Conservation (phyloP, 1,140 invertebrate genomes). For the Augochlora pura region DNA sequence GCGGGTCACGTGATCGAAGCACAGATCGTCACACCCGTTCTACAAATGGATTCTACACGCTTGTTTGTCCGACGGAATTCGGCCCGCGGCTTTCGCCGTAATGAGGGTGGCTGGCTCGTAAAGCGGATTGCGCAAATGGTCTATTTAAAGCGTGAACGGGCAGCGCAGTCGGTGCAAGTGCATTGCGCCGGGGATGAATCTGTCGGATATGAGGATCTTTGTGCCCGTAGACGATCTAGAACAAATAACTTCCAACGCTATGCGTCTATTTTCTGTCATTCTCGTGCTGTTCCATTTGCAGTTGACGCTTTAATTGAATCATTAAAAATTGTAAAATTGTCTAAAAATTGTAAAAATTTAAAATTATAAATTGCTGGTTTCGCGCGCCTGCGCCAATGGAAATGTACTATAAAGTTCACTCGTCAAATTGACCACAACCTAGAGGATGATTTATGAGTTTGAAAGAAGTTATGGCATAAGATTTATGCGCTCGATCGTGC, state of each 20-base stretch:
- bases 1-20: not conserved
- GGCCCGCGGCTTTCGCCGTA: not conserved
- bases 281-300: too few relatives aligned
- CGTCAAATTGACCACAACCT: too few relatives aligned
- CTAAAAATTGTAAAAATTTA: too few relatives aligned
- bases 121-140: constrained; percentile 3
- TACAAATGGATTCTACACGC: constrained; percentile 20
- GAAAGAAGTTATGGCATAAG: too few relatives aligned
- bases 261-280: not conserved
- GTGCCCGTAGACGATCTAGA: not conserved
- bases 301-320: too few relatives aligned
- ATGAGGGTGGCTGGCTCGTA: not conserved
- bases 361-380: too few relatives aligned
- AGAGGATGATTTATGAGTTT: too few relatives aligned
- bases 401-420: too few relatives aligned
- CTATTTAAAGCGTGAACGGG: constrained; percentile 1
- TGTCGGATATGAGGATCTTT: not conserved
- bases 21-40: not conserved
- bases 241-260: not conserved
- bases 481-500: too few relatives aligned
- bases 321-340: too few relatives aligned
- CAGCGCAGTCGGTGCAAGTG: not conserved
- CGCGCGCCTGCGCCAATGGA: too few relatives aligned
- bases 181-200: not conserved
- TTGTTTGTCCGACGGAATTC: constrained; percentile 4